A percentile compares a stretch with the other conserved stretches of the same genome.
Conservation (phyloP, 2,888 invertebrate species). For the Erannis defoliaria region DNA sequence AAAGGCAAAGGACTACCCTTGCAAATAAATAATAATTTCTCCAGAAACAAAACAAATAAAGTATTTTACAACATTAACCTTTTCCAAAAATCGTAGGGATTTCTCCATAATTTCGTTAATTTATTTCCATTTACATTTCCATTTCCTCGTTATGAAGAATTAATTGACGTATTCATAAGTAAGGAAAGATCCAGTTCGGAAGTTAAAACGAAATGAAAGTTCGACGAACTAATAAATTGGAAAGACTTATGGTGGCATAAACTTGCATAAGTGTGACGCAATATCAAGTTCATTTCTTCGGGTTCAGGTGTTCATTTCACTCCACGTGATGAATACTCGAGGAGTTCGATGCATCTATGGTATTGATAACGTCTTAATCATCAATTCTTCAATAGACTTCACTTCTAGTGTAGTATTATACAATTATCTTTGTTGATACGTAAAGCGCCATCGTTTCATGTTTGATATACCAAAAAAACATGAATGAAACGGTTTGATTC, state of each 20-base stretch:
- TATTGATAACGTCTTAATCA: no score
- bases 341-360: no score
- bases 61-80: neutral
- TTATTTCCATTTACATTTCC: neutral
- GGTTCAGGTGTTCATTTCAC: slow-evolving; percentile 19
- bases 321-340: slow-evolving; percentile 12
- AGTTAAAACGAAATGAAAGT: slow-evolving; percentile 23
- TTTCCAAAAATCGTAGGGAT: neutral
- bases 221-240: slow-evolving; percentile 22
- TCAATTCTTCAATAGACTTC: no score
- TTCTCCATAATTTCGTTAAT: slow-evolving; percentile 1
- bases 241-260: slow-evolving; percentile 16
- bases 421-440: no score
- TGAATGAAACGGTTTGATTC: no score
- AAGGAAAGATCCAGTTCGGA: slow-evolving; percentile 13
- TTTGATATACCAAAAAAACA: no score
- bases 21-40: no score
- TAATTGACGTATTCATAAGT: neutral
- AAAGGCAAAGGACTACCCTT: no score
- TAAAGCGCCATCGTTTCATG: no score
- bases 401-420: no score
- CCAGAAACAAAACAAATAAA: neutral
- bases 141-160: slow-evolving; percentile 1
- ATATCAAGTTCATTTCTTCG: slow-evolving; percentile 18
- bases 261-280: slow-evolving; percentile 31